Evolutionary conservation across 2,797 vertebrate genomes (phyloP).

Genomic region (Chaenodraco wilsoni): DNA sequence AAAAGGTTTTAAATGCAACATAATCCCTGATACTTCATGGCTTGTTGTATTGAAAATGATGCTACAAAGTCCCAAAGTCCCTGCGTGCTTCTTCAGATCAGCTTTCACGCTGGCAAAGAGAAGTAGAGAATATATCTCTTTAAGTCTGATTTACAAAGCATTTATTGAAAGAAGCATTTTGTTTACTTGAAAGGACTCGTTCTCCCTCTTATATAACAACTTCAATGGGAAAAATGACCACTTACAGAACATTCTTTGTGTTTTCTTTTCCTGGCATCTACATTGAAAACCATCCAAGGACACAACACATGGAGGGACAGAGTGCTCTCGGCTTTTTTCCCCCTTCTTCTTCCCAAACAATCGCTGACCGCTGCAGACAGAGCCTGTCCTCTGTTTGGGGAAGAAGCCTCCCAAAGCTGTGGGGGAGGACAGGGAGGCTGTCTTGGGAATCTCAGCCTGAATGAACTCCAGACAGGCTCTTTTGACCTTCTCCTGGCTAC

Average conservation of each 20-base stretch:
- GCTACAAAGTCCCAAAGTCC: constrained; percentile 5
- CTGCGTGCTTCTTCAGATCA: constrained; percentile 23
- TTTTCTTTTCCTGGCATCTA: constrained; percentile 51
- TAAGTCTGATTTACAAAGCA: constrained; percentile 43
- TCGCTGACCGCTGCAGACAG: constrained; percentile 41
- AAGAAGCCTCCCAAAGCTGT: constrained; percentile 33
- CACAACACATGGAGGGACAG: constrained; percentile 41
- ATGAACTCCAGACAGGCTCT: constrained; percentile 41
- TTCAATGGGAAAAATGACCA: constrained; percentile 53
- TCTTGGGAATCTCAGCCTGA: constrained; percentile 47
- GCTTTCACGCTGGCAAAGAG: constrained; percentile 30
- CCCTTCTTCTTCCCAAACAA: constrained; percentile 33
- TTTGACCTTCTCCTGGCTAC: constrained; percentile 53
- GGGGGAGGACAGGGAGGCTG: constrained; percentile 21
- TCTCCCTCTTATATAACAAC: constrained; percentile 66
- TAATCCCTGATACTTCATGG: constrained; percentile 32
- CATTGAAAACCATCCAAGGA: constrained; percentile 62
- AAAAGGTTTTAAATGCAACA: constrained; percentile 36
- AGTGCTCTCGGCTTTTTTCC: constrained; percentile 32
- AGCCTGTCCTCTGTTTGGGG: constrained; percentile 43
- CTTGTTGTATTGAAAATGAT: constrained; percentile 50
- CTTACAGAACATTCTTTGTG: constrained; percentile 71
- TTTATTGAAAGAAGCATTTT: constrained; percentile 38
- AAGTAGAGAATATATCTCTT: constrained; percentile 22
- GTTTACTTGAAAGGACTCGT: constrained; percentile 56